Conservation (phyloP, 1,140 invertebrate genomes). For the Chironomus tepperi region DNA sequence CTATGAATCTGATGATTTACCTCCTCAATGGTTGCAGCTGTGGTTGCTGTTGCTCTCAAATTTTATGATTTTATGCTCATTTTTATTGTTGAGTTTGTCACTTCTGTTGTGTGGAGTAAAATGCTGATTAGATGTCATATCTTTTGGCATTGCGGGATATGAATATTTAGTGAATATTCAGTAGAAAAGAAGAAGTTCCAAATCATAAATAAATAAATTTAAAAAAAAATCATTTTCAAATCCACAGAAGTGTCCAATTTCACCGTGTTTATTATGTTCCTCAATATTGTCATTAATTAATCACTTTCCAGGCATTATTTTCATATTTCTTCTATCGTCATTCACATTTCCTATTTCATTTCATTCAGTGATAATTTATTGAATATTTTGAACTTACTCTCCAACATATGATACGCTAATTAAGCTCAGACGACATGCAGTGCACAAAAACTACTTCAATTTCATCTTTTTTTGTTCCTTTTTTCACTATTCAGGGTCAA, state of each 20-base stretch:
- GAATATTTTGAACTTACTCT: not conserved
- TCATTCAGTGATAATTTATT: not conserved
- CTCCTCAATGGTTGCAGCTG: too few species aligned
- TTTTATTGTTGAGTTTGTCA: not conserved
- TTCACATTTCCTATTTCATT: not conserved
- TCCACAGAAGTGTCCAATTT: not conserved
- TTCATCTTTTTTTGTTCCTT: not conserved
- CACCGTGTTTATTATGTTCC: not conserved
- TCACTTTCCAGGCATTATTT: not conserved
- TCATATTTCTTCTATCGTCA: not conserved
- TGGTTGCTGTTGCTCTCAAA: too few species aligned
- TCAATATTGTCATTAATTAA: not conserved
- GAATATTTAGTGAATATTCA: too few species aligned
- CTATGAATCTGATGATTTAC: too few species aligned
- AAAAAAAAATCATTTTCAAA: not conserved
- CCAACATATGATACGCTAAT: not conserved
- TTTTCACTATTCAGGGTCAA: not conserved
- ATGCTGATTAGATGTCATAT: too few species aligned
- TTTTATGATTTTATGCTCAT: not conserved
- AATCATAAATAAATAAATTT: too few species aligned
- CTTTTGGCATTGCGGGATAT: too few species aligned
- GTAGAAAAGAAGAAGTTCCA: too few species aligned
- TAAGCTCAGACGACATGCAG: not conserved
- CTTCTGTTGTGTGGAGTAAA: too few species aligned
- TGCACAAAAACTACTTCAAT: not conserved